Conservation (phyloP, 1,140 invertebrate genomes). For the Orius insidiosus region DNA sequence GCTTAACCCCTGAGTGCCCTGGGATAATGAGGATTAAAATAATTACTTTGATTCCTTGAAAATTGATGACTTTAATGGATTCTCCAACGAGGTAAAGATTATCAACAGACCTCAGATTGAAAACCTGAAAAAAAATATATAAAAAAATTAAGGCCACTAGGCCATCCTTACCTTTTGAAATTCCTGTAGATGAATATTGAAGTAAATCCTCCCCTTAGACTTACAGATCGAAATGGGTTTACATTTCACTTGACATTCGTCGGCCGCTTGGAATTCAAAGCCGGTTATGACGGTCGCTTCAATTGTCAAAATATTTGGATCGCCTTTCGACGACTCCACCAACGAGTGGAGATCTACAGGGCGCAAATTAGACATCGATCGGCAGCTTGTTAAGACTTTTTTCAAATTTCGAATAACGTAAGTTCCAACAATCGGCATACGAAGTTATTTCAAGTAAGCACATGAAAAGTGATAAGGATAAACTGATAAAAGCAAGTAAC, state of each 20-base stretch:
- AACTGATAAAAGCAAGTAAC: too few relatives aligned
- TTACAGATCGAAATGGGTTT: conserved; percentile 21
- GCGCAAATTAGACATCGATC: too few relatives aligned
- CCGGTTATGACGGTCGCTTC: conserved; percentile 30
- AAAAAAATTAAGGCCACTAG: conserved; percentile 23
- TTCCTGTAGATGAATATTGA: conserved; percentile 25
- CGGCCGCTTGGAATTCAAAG: conserved; percentile 33
- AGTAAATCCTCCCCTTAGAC: conserved; percentile 31
- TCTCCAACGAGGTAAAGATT: conserved; percentile 27
- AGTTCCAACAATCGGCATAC: too few relatives aligned
- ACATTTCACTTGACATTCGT: conserved; percentile 33
- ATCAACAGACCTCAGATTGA: conserved; percentile 31
- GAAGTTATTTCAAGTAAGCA: too few relatives aligned
- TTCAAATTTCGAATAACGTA: too few relatives aligned
- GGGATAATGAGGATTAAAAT: too few relatives aligned
- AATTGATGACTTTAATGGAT: neutral
- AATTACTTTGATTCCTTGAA: too few relatives aligned
- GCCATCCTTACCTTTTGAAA: too few relatives aligned
- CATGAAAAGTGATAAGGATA: too few relatives aligned
- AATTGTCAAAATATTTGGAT: conserved; percentile 14
- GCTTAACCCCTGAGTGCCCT: too few relatives aligned
- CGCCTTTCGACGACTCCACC: conserved; percentile 1
- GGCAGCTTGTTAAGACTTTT: too few relatives aligned
- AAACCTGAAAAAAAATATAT: conserved; percentile 24
- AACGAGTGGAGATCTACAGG: too few relatives aligned